Base-by-base conservation (phyloP, 1,140 invertebrate species). In the Anoplophora glabripennis region DNA sequence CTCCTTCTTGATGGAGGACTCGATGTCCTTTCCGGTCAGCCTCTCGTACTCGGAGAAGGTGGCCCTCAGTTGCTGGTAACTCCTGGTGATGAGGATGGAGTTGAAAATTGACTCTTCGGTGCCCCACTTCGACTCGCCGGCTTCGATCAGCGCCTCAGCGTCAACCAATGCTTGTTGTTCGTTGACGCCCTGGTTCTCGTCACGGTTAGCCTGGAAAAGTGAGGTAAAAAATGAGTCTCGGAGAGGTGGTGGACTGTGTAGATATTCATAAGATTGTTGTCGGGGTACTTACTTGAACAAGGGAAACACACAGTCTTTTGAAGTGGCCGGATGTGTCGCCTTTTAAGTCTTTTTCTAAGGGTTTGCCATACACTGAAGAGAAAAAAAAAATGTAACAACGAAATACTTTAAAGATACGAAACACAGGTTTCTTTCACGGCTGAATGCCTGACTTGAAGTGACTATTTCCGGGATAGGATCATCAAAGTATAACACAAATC, bases 251-350 rank as follows among this genome's bases (percentile, higher is more conserved):
- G 14, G 10, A 4, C 4, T 46, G 1, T 46, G 11, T 4, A 7
- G n/a, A 33, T 4, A 9, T 36, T 12, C 2, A 7, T 21, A 52
- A 0, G 17, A 36, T 8, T 45, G 1, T 35, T 7, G 14, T 2
- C 11, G 9, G 5, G 9, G 8, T 33, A 63, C 59, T 64, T 66
- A 71, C 69, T 81, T 92, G 87, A 48, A 86, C 85, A 41, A 93
- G 76, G 0, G 90, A 91, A 14, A 98, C 87, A 46, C 96, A 83
- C 3, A 99, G 79, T 53, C 93, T 86, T 75, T 92, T 91, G 78
- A 98, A 98, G 60, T 75, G 72, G n/a, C 91, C 96, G 2, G 93
- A 96, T 14, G 95, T 96, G 71, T 99, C 96, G 17, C 88, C 90
- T 71, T 89, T 89, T 48, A 99, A 80, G 70, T 96, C 94, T 4